Percentiles rank a stretch among this genome's conserved stretches.
Evolutionary conservation across 2,113 vertebrate species (phyloP).

Genomic region (Phaethornis superciliosus): DNA sequence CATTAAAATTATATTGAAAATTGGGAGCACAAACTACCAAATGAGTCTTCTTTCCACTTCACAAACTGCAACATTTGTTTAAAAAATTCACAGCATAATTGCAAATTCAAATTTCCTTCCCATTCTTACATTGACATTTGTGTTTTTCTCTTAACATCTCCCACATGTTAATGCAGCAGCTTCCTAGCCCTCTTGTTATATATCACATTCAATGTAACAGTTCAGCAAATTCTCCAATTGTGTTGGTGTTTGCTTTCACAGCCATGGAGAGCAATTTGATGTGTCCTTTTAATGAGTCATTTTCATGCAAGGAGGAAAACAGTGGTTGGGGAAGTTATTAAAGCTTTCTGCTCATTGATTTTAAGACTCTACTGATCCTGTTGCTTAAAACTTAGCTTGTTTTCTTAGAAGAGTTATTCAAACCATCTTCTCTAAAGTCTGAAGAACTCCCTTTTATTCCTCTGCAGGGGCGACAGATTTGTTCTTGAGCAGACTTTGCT

Average conservation of each 20-base stretch:
- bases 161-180: neutral
- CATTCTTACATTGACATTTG: slow-evolving; percentile 45
- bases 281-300: slow-evolving; percentile 39
- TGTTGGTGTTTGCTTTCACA: slow-evolving; percentile 9
- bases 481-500: neutral
- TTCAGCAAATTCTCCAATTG: slow-evolving; percentile 21
- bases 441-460: neutral
- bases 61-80: neutral
- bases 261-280: slow-evolving; percentile 13
- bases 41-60: slow-evolving; percentile 34
- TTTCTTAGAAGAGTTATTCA: slow-evolving; percentile 4
- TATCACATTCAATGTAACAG: neutral
- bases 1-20: slow-evolving; percentile 36
- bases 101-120: slow-evolving; percentile 38
- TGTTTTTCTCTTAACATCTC: slow-evolving; percentile 35
- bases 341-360: slow-evolving; percentile 34
- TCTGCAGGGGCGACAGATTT: neutral
- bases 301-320: slow-evolving; percentile 15
- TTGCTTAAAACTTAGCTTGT: neutral
- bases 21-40: slow-evolving; percentile 31
- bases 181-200: slow-evolving; percentile 18
- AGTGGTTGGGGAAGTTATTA: slow-evolving; percentile 34
- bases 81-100: slow-evolving; percentile 34
- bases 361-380: slow-evolving; percentile 13
- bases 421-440: neutral